Evolutionary conservation across 2,888 invertebrate species (phyloP).

Genomic region (Scrobipalpa costella): DNA sequence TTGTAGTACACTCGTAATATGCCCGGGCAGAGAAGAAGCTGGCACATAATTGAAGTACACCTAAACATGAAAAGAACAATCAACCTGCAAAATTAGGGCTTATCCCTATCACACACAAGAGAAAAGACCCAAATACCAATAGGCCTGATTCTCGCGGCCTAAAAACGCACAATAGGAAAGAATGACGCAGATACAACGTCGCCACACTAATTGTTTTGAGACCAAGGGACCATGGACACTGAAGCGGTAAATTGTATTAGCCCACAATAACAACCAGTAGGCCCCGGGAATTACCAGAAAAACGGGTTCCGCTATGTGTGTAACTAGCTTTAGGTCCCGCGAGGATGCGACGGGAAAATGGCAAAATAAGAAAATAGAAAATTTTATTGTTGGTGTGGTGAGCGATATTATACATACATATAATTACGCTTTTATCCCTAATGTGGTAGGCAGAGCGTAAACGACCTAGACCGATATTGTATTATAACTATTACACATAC

Average conservation of each 20-base stretch:
- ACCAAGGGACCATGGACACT: slow-evolving; percentile 66
- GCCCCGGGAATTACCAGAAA: slow-evolving; percentile 28
- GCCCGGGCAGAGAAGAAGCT: too few species aligned
- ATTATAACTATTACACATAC: too few species aligned
- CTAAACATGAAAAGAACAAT: background rate
- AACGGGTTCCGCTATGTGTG: slow-evolving; percentile 21
- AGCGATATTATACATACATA: background rate
- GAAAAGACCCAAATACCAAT: background rate
- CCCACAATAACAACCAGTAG: slow-evolving; percentile 50
- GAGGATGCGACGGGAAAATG: slow-evolving; percentile 6
- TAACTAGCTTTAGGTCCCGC: slow-evolving; percentile 21
- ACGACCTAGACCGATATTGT: too few species aligned
- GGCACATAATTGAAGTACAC: too few species aligned
- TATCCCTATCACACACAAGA: slow-evolving; percentile 2
- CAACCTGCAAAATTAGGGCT: background rate
- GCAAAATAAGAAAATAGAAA: slow-evolving; percentile 18
- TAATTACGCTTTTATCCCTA: too few species aligned
- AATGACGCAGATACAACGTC: slow-evolving; percentile 70
- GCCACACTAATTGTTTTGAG: slow-evolving; percentile 74
- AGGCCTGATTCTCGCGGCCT: background rate
- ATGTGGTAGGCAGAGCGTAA: too few species aligned
- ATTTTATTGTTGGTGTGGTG: slow-evolving; percentile 7
- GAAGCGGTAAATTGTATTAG: slow-evolving; percentile 76
- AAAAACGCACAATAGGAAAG: slow-evolving; percentile 22
- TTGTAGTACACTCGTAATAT: too few species aligned